A percentile compares a stretch with the other conserved stretches of the same genome.
Evolutionary conservation across 2,797 vertebrate genomes (phyloP).

Genomic region (Vultur gryphus): DNA sequence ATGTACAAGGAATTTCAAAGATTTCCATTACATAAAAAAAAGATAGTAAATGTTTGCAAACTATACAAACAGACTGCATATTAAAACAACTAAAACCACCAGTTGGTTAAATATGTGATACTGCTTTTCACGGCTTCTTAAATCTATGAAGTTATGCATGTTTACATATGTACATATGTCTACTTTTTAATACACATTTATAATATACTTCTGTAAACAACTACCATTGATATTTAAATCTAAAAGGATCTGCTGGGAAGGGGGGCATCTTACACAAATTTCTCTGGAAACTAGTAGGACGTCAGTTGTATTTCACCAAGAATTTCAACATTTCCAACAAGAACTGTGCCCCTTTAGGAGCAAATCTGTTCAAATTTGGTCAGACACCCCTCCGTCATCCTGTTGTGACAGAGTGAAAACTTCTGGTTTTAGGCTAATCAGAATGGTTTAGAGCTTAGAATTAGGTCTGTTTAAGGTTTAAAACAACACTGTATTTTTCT

Average conservation of each 20-base stretch:
- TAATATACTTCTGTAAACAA: background rate
- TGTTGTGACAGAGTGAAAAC: background rate
- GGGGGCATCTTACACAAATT: background rate
- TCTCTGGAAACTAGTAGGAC: background rate
- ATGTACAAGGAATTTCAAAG: background rate
- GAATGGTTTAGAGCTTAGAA: background rate
- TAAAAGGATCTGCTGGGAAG: background rate
- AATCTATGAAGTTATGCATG: background rate
- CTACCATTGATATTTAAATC: background rate
- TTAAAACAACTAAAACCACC: background rate
- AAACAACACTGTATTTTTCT: background rate
- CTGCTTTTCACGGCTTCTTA: background rate
- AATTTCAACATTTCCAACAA: background rate
- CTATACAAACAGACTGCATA: background rate
- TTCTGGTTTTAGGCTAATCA: background rate
- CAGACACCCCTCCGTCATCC: background rate
- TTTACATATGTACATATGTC: background rate
- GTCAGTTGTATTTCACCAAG: background rate
- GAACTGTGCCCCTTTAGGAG: background rate
- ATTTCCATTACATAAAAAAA: background rate
- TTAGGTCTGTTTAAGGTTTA: background rate
- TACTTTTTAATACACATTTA: background rate
- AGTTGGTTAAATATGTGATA: fast-evolving
- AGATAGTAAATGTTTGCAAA: background rate
- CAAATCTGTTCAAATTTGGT: background rate